Conservation (phyloP, 1,140 invertebrate species). For the Caenorhabditis tropicalis region DNA sequence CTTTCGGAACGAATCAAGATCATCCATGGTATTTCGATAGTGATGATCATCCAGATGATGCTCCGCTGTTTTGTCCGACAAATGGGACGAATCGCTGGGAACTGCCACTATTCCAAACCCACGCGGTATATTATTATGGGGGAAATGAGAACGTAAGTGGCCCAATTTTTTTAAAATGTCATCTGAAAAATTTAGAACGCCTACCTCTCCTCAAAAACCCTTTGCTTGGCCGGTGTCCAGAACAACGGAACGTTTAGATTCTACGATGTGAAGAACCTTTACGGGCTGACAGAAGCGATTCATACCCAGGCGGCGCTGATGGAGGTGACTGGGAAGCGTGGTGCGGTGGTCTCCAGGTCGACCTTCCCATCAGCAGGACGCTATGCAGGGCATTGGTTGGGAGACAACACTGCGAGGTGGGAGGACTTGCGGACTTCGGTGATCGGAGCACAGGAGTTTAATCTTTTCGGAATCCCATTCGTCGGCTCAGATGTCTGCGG, state of each 20-base stretch:
- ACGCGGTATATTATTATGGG: conserved; percentile 28
- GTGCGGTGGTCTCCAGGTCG: conserved; percentile 75
- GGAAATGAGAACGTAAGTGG: background rate
- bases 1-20: conserved; percentile 62
- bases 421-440: conserved; percentile 74
- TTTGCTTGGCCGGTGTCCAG: background rate
- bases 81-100: conserved; percentile 58
- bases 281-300: conserved; percentile 81
- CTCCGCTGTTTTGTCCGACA: conserved; percentile 48
- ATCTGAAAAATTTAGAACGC: background rate
- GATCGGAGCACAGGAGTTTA: conserved; percentile 62
- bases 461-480: conserved; percentile 60
- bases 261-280: conserved; percentile 84
- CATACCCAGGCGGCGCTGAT: conserved; percentile 76
- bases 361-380: conserved; percentile 82
- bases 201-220: conserved; percentile 28
- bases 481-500: conserved; percentile 74
- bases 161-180: background rate
- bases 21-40: conserved; percentile 61
- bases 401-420: conserved; percentile 78
- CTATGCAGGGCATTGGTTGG: conserved; percentile 88
- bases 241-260: conserved; percentile 45
- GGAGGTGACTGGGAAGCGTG: conserved; percentile 71
- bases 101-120: conserved; percentile 63
- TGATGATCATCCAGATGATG: conserved; percentile 47